Conservation (phyloP, 2,797 vertebrate species). For the Tenualosa ilisha region DNA sequence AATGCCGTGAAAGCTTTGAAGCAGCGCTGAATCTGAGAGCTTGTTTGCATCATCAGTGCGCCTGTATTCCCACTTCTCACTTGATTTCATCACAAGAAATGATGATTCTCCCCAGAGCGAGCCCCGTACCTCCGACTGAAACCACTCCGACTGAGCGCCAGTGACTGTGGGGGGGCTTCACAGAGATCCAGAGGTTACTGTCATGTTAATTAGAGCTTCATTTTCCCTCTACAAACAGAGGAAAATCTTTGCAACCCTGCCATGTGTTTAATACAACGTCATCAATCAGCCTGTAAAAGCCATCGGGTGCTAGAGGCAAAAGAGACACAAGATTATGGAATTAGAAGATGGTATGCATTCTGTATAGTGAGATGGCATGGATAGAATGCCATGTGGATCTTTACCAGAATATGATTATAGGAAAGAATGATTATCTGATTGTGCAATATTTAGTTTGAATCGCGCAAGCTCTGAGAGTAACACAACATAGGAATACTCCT, state of each 20-base stretch:
- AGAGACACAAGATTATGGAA: not conserved
- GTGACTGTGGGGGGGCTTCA: not conserved
- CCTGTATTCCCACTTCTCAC: not conserved
- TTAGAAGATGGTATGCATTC: not conserved
- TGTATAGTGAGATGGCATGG: slow-evolving; percentile 34
- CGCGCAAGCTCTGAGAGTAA: too few species aligned
- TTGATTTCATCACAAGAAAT: slow-evolving; percentile 18
- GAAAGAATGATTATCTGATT: too few species aligned
- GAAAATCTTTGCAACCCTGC: not conserved
- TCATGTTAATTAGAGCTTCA: slow-evolving; percentile 20
- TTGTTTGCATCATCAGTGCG: slow-evolving; percentile 21
- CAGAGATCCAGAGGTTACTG: not conserved
- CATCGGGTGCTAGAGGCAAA: not conserved
- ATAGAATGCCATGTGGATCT: not conserved
- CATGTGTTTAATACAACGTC: not conserved
- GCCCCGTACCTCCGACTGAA: not conserved
- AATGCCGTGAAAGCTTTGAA: not conserved
- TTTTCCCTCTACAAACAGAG: not conserved
- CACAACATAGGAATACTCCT: too few species aligned
- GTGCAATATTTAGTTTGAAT: too few species aligned
- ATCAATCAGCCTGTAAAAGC: not conserved
- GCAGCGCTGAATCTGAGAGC: not conserved
- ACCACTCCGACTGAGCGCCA: not conserved
- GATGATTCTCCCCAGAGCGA: slow-evolving; percentile 1
- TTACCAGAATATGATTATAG: not conserved